Base-by-base conservation (phyloP, 2,888 invertebrate genomes). In the Autographa gamma region DNA sequence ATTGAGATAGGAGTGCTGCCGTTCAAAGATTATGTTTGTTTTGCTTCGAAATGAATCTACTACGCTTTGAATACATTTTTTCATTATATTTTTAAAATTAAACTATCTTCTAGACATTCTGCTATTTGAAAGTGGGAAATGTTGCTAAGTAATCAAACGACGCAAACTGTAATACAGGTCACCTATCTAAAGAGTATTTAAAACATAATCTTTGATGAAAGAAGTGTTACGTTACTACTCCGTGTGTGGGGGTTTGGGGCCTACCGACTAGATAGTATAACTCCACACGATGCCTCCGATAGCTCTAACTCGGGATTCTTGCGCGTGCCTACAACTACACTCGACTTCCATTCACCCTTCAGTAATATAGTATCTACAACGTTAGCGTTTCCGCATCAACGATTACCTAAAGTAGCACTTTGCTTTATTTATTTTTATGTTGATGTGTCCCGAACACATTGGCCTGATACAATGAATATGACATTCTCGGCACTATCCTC, bases 141-240 rank as follows among this genome's bases (percentile, higher is more conserved):
- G 1, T 25, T 60, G 48, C 60, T 61, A 16, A 18, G 8, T 2
- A 25, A 54, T 41, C 7, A 60, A 54, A 14, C 61, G 54, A 43
- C 16, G n/a, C 8, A 31, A 56, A 8, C 58, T 16, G 25, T 48
- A 4, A 25, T 58, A 69, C 58, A 58, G 31, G 63, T 48, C 19
- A 60, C 65, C 67, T 48, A 72, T 71, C 73, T 69, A 68, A 48
- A 56, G 70, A 80, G 83, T 68, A 74, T 76, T 41, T n/a, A 69
- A 83, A 83, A 88, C 89, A 86, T 88, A 89, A 90, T 90, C 92
- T 91, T 90, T 89, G 91, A 89, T 80, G 79, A 74, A 74, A 64
- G 82, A 84, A 82, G 79, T 86, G 80, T 89, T 89, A 90, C 86
- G 82, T 82, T 86, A 88, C 85, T 87, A 80, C 80, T 85, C 79